Conservation (phyloP, 2,113 vertebrate genomes). For the Danionella cerebrum region DNA sequence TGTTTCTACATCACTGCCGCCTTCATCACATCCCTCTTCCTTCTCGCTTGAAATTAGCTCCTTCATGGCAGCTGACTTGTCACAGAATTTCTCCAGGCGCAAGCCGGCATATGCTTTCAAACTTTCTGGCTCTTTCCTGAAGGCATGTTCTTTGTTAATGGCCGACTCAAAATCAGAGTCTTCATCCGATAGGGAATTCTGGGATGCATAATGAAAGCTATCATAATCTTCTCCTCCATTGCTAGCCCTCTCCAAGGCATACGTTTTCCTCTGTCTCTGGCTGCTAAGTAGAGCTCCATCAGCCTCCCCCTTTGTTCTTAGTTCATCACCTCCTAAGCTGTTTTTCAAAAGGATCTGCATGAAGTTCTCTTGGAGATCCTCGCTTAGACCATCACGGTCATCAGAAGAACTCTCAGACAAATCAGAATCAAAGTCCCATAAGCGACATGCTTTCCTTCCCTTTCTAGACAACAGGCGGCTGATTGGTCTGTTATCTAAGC, state of each 20-base stretch:
- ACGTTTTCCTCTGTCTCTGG: slow-evolving; percentile 74
- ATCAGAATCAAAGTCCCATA: slow-evolving; percentile 58
- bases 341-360: slow-evolving; percentile 75
- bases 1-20: slow-evolving; percentile 72
- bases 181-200: slow-evolving; percentile 58
- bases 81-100: slow-evolving; percentile 56
- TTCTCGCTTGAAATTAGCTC: slow-evolving; percentile 70
- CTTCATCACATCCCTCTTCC: slow-evolving; percentile 69
- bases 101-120: slow-evolving; percentile 66
- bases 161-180: slow-evolving; percentile 54
- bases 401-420: slow-evolving; percentile 75
- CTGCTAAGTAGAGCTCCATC: slow-evolving; percentile 20
- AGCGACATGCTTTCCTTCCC: slow-evolving; percentile 64
- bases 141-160: slow-evolving; percentile 42
- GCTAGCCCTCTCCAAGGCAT: slow-evolving; percentile 70
- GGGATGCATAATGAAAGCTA: slow-evolving; percentile 66
- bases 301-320: slow-evolving; percentile 70
- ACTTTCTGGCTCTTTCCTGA: slow-evolving; percentile 65
- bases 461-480: slow-evolving; percentile 70
- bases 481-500: slow-evolving; percentile 77
- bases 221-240: slow-evolving; percentile 72
- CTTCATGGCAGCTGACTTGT: slow-evolving; percentile 67
- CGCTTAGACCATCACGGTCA: slow-evolving; percentile 71
- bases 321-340: slow-evolving; percentile 54
- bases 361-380: slow-evolving; percentile 77